Evolutionary conservation across 2,113 vertebrate genomes (phyloP).

Genomic region (Sinocyclocheilus rhinocerous): DNA sequence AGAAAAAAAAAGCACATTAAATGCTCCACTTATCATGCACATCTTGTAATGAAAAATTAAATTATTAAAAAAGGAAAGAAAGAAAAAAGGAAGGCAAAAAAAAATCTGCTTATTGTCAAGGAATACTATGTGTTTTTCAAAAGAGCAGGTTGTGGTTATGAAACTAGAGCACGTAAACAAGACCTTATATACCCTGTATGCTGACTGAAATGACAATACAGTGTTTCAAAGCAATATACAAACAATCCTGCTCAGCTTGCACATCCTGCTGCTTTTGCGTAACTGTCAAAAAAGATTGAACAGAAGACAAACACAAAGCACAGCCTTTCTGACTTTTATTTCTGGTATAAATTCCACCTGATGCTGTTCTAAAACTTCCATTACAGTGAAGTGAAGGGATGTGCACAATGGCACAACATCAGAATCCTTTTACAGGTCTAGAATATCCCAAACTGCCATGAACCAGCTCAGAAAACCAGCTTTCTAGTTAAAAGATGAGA

Average conservation of each 20-base stretch:
- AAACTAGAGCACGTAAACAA: background rate
- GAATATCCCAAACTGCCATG: background rate
- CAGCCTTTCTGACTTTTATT: background rate
- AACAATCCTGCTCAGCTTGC: background rate
- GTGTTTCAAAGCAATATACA: background rate
- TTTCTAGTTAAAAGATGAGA: conserved; percentile 31
- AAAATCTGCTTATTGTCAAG: too few relatives aligned
- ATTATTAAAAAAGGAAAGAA: conserved; percentile 1
- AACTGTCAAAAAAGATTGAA: background rate
- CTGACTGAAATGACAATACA: background rate
- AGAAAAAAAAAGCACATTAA: background rate
- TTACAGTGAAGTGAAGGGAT: background rate
- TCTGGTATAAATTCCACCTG: background rate
- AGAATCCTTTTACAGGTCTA: background rate
- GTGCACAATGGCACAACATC: background rate
- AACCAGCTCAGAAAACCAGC: background rate
- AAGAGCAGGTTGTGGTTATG: background rate
- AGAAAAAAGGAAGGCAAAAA: background rate
- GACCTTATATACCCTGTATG: background rate
- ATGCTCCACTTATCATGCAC: conserved; percentile 6
- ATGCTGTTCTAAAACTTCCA: background rate
- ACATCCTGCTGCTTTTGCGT: background rate
- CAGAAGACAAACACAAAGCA: background rate
- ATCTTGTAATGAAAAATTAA: background rate
- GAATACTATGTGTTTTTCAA: background rate